phyloP scores from a whole-genome alignment of 2,797 vertebrate species.

The Platyrinchus mystaceus region DNA sequence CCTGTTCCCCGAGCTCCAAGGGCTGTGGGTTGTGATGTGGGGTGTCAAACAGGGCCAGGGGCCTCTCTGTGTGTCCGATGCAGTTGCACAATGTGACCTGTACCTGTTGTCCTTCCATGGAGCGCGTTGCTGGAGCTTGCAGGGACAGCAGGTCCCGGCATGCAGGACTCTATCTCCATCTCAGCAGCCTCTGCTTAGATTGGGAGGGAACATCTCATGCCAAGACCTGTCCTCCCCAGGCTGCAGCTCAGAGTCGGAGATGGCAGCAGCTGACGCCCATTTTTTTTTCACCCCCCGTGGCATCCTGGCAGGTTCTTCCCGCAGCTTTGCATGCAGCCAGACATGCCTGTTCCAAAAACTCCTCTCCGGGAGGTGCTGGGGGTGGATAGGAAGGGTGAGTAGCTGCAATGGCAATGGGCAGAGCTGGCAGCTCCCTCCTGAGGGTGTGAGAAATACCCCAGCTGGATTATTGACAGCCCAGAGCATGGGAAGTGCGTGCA shows the following conservation, averaged over 20 bases:
- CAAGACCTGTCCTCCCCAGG: conserved; percentile 41
- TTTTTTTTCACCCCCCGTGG: not conserved
- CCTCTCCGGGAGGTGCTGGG: not conserved
- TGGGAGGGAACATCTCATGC: conserved; percentile 29
- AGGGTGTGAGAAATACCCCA: conserved; percentile 8
- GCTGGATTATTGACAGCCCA: not conserved
- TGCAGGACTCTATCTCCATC: not conserved
- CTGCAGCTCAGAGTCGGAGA: not conserved
- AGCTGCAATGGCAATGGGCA: not conserved
- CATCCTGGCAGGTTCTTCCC: not conserved
- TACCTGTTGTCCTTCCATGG: not conserved
- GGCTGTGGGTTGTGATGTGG: not conserved
- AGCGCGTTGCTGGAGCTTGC: not conserved
- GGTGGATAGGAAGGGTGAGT: not conserved
- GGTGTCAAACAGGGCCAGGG: not conserved
- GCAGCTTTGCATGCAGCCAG: not conserved
- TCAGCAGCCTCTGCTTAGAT: conserved; percentile 14
- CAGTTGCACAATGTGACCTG: not conserved
- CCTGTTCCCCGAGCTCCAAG: accelerated
- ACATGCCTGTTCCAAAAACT: not conserved
- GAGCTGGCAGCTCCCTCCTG: not conserved
- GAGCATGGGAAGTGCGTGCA: not conserved
- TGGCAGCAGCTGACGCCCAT: conserved; percentile 32
- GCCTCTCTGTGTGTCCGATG: not conserved
- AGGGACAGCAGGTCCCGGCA: conserved; percentile 33